These are phyloP conservation scores for Sternarchorhynchus goeldii DNA, from an alignment of 2,797 vertebrate genomes.

Conservation along the genomic window DNA sequence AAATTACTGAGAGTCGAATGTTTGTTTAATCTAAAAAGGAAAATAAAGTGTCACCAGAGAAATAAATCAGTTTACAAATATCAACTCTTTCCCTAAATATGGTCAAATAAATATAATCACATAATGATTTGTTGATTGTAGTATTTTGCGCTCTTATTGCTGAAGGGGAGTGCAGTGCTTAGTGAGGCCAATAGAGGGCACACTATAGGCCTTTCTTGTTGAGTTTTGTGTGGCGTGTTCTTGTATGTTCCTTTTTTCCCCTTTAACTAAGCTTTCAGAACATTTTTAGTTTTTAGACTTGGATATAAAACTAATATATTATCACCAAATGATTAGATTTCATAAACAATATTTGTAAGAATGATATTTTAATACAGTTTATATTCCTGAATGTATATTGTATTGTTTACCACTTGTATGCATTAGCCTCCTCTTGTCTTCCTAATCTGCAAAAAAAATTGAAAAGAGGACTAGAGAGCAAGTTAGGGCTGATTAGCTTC, in stretches of 20 bases:
- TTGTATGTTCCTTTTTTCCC: neutral
- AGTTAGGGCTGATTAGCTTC: neutral
- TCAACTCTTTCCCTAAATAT: no score
- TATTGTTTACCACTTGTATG: neutral
- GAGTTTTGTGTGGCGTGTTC: neutral
- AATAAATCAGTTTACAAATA: no score
- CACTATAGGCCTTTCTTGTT: conserved; percentile 16
- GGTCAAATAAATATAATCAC: no score
- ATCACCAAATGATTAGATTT: neutral
- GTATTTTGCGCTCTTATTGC: neutral
- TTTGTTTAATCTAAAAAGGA: no score
- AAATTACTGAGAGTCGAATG: no score
- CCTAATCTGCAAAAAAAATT: conserved; percentile 10
- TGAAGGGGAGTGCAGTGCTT: conserved; percentile 20
- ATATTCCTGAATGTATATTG: neutral
- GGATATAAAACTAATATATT: neutral
- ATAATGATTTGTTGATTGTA: neutral
- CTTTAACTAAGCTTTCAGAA: no score
- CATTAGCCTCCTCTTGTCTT: neutral
- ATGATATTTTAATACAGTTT: neutral
- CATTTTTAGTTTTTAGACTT: neutral
- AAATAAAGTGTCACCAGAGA: no score
- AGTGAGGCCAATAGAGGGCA: conserved; percentile 35
- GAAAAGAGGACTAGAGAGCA: conserved; percentile 14
- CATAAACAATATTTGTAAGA: neutral